Evolutionary conservation across 2,888 invertebrate genomes (phyloP).

Genomic region (Darwinula stevensoni): DNA sequence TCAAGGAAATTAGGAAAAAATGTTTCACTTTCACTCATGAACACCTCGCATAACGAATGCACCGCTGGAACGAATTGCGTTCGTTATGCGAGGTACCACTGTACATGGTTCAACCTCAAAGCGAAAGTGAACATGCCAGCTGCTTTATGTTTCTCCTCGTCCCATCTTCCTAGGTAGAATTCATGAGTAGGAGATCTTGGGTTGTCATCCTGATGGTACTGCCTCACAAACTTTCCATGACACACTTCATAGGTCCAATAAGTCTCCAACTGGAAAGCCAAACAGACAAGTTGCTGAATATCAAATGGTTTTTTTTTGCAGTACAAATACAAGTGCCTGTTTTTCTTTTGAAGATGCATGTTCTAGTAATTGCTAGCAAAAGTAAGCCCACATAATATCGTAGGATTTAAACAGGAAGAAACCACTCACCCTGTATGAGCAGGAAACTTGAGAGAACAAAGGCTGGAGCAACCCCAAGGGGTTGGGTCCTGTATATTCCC

Average conservation of each 20-base stretch:
- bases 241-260: constrained; percentile 95
- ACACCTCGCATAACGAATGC: too few relatives aligned
- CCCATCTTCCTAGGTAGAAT: constrained; percentile 52
- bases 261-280: constrained; percentile 30
- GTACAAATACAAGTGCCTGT: constrained; percentile 3
- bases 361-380: background rate
- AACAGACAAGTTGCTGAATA: constrained; percentile 7
- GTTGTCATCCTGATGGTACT: constrained; percentile 59
- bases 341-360: constrained; percentile 6
- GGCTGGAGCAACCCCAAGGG: constrained; percentile 45
- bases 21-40: too few relatives aligned
- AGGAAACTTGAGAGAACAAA: constrained; percentile 42
- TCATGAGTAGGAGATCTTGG: constrained; percentile 40
- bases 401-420: background rate
- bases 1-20: too few relatives aligned
- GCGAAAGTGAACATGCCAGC: constrained; percentile 13
- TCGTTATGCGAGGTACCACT: too few relatives aligned
- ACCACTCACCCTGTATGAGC: constrained; percentile 35
- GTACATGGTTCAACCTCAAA: background rate
- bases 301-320: background rate
- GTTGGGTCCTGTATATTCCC: constrained; percentile 35
- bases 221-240: constrained; percentile 63
- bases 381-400: background rate
- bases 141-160: constrained; percentile 27
- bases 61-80: too few relatives aligned